A percentile compares a stretch with the other conserved stretches of the same genome.
Conservation (phyloP, 1,140 invertebrate genomes). For the Trichomalopsis sarcophagae region DNA sequence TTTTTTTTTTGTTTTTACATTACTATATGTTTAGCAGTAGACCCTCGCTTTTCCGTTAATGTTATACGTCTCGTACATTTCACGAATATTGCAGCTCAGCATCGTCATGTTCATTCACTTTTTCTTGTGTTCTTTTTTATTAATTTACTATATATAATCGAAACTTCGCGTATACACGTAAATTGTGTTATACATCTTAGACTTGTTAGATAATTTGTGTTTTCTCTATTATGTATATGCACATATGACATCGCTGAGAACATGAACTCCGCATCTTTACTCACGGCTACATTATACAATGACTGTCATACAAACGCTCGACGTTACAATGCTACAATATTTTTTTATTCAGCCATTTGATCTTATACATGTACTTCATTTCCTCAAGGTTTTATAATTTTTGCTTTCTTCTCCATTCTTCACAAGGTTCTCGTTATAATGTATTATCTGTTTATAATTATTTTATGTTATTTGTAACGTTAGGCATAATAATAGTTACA, state of each 20-base stretch:
- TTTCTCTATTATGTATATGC: conserved; percentile 49
- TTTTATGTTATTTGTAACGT: conserved; percentile 64
- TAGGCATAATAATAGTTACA: conserved; percentile 70
- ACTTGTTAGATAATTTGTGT: conserved; percentile 37
- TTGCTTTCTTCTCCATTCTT: conserved; percentile 26
- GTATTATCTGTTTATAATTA: conserved; percentile 63
- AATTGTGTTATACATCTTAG: conserved; percentile 33
- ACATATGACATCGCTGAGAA: conserved; percentile 63
- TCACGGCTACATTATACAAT: conserved; percentile 28
- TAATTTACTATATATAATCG: conserved; percentile 51
- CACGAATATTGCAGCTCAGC: conserved; percentile 53
- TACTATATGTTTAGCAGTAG: conserved; percentile 58
- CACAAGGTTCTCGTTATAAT: conserved; percentile 54
- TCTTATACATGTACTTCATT: conserved; percentile 10
- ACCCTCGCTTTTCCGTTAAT: conserved; percentile 45
- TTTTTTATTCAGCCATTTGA: conserved; percentile 1
- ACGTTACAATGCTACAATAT: conserved; percentile 53
- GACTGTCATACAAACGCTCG: conserved; percentile 62
- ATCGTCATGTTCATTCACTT: conserved; percentile 51
- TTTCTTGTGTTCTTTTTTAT: conserved; percentile 46
- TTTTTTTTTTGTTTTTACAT: conserved; percentile 59
- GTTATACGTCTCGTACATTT: conserved; percentile 52
- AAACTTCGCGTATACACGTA: conserved; percentile 50
- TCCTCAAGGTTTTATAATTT: not conserved
- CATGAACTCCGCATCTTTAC: conserved; percentile 55